Base-by-base conservation (phyloP, 2,113 vertebrate species). In the Chascanopsetta lugubris region DNA sequence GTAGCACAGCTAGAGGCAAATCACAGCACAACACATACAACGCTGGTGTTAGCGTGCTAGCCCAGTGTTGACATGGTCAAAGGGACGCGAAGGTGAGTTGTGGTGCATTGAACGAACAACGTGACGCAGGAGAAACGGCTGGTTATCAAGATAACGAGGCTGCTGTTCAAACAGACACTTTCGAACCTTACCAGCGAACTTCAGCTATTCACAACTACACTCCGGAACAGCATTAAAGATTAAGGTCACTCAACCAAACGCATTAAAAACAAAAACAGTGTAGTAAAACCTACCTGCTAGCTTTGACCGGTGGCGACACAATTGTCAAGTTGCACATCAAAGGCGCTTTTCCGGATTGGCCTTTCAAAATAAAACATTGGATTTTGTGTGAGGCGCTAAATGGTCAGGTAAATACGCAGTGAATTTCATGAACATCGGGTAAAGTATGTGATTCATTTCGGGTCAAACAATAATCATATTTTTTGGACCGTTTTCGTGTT, bases 321-420 rank as follows among this genome's bases (percentile, higher is more conserved):
- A 22, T 0, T 17, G 21, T 38, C 6, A 42, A 47, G 12, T 48
- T 17, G 2, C 0, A 1, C 9, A 4, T 13, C 2, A 6, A 0
- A 17, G 20, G 5, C 18, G 8, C 0, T 5, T 9, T 82, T 73
- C 83, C 68, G 47, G 26, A 69, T 18, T 4, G 0, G 0, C 9
- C 20, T 86, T 83, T 75, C 79, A 79, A 79, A 86, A 67, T 70
- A 80, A 51, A 29, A 66, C 3, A 0, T 3, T 13, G 17, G 10
- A n/a, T 3, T 2, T 0, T 6, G 15, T 6, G 12, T 17, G n/a
- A n/a, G n/a, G n/a, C n/a, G n/a, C n/a, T n/a, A n/a, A n/a, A n/a
- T n/a, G n/a, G n/a, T n/a, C n/a, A n/a, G n/a, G n/a, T n/a, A n/a
- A n/a, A n/a, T n/a, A n/a, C n/a, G n/a, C n/a, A n/a, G n/a, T n/a